Base-by-base conservation (phyloP, 2,888 invertebrate species). In the Trypoxylon attenuatum region DNA sequence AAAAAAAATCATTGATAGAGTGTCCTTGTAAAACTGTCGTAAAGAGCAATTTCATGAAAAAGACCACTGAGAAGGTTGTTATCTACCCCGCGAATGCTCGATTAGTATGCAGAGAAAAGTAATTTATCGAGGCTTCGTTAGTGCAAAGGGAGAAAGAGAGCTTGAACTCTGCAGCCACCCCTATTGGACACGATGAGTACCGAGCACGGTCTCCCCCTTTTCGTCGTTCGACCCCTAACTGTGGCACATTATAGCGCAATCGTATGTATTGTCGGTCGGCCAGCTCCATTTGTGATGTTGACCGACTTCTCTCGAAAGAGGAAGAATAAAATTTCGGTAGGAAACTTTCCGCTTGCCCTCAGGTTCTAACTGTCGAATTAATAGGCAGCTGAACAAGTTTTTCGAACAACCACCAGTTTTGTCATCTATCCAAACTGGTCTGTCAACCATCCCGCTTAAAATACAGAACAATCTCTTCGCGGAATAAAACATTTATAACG, bases 101-200 rank as follows among this genome's bases (percentile, higher is more conserved):
- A 74, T 76, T 72, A 69, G 47, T 52, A 60, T 63, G 54, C 57
- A 15, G 41, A 55, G 66, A 62, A 66, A 69, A 68, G 58, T 76
- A 70, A 77, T 76, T 71, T 76, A 76, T 78, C 60, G 68, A 29
- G 46, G 57, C 50, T 65, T 63, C 58, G 62, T 60, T 61, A 67
- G 49, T 41, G 50, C 39, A 60, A 60, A 45, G 39, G 29, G 21
- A 68, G 54, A 63, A 65, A 50, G 53, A 52, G 53, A 49, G 45
- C 51, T 8, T 13, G 33, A 19, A 2, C 19, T 45, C 42, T 42
- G 33, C 6, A 43, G 22, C 27, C 22, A 16, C 23, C 41, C 57
- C 38, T n/a, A 49, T 21, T 33, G n/a, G 33, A 13, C n/a, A 33
- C 1, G 13, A 33, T 13, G 29, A 19, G 15, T 23, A 19, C 38